Base-by-base conservation (phyloP, 2,888 invertebrate species). In the Mesorhabditis belari region DNA sequence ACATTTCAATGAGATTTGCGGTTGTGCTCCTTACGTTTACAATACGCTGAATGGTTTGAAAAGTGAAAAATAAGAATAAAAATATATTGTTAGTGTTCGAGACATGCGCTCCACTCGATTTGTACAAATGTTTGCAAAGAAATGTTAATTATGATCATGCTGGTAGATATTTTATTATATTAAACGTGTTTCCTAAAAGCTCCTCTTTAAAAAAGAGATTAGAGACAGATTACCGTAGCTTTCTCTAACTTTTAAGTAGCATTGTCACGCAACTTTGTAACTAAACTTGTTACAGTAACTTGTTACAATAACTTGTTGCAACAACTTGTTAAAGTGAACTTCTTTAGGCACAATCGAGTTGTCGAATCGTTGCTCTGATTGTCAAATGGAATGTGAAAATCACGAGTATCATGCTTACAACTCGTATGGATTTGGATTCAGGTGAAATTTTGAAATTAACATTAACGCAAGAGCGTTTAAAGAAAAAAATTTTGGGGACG, bases 381-480 rank as follows among this genome's bases (percentile, higher is more conserved):
- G 75, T 57, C 64, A 62, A 50, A 64, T 62, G 62, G 76, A 75
- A 52, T 75, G 76, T 57, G 60, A 71, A 24, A 63, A 73, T 49
- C 71, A 65, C 54, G 63, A 58, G 19, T 76, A 70, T 57, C 71
- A 75, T 53, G 67, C 70, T 4, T 75, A 67, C 58, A 76, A 76
- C 52, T 75, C 74, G 9, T 76, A 76, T 58, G 66, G 71, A 28
- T 65, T 70, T 29, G 77, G 76, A 1, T 73, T 76, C 63, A n/a
- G n/a, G n/a, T n/a, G n/a, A n/a, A n/a, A n/a, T n/a, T n/a, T n/a
- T n/a, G n/a, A n/a, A n/a, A n/a, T n/a, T n/a, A n/a, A n/a, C n/a
- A n/a, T n/a, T n/a, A n/a, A n/a, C n/a, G n/a, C n/a, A n/a, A n/a
- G n/a, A n/a, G n/a, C n/a, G n/a, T n/a, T n/a, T n/a, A n/a, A n/a